Conservation (phyloP, 2,797 vertebrate genomes). For the Sebastes elongatus region DNA sequence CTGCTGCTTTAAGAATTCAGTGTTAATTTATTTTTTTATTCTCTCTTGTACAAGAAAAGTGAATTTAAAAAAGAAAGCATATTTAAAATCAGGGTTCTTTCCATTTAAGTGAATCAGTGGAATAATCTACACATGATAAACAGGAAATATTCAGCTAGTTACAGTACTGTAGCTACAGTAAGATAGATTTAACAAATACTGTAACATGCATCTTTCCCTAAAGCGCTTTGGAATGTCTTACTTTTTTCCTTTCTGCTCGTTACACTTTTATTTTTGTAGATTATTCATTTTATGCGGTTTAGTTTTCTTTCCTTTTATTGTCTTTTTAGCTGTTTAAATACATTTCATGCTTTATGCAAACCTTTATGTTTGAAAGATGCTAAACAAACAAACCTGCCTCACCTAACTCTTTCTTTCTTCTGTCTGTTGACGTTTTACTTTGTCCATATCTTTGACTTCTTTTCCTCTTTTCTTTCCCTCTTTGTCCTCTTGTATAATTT, state of each 20-base stretch:
- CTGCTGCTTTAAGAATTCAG: neutral
- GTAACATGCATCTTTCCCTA: neutral
- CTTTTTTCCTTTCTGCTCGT: neutral
- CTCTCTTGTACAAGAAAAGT: neutral
- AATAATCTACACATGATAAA: neutral
- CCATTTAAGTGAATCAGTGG: neutral
- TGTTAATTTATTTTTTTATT: neutral
- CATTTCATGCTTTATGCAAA: neutral
- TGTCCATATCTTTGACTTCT: neutral
- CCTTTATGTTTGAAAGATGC: neutral
- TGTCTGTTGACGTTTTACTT: constrained; percentile 14
- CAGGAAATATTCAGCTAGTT: neutral
- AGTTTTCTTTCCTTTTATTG: neutral
- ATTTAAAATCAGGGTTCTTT: neutral
- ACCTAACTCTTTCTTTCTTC: constrained; percentile 3
- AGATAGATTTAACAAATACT: neutral
- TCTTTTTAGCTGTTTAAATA: neutral
- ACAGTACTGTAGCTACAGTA: neutral
- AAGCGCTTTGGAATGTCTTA: neutral
- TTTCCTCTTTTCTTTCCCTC: neutral
- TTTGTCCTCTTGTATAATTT: constrained; percentile 40
- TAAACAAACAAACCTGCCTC: constrained; percentile 25
- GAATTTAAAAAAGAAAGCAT: neutral
- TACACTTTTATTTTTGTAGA: neutral
- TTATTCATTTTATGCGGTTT: neutral